Conservation (phyloP, 53 echinoderm and acorn worm genomes). For the Echinarachnius parma region DNA sequence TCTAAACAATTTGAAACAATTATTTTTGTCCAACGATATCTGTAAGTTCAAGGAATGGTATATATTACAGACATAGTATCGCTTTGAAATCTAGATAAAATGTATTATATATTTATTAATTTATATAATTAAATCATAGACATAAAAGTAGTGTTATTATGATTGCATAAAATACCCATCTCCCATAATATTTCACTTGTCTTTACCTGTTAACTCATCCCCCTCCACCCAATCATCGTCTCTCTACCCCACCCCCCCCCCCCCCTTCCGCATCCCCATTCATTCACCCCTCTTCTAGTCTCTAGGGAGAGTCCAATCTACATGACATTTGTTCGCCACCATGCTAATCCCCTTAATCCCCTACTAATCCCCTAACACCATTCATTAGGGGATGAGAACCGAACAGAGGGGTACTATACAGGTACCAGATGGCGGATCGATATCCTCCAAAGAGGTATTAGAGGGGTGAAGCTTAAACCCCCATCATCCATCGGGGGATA, state of each 20-base stretch:
- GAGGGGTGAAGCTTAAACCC: slow-evolving; percentile 5
- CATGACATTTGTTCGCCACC: neutral
- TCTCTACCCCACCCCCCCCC: neutral
- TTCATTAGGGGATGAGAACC: neutral
- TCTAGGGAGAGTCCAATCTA: neutral
- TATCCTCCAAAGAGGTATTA: neutral
- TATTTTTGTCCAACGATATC: too few species aligned
- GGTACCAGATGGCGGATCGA: slow-evolving; percentile 10
- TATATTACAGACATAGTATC: too few species aligned
- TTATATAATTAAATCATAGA: too few species aligned
- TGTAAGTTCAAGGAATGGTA: too few species aligned
- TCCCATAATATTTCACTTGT: too few species aligned
- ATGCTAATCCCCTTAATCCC: slow-evolving; percentile 8
- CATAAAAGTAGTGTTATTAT: too few species aligned
- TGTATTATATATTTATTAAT: too few species aligned
- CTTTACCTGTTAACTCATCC: too few species aligned
- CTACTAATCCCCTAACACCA: neutral
- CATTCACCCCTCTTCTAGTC: neutral
- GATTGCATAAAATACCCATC: too few species aligned
- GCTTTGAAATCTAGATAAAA: too few species aligned
- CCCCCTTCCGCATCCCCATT: neutral
- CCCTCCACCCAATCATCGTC: too few species aligned
- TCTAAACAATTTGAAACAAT: too few species aligned
- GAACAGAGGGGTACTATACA: slow-evolving; percentile 1
- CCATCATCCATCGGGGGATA: slow-evolving; percentile 2